Conservation (phyloP, 2,113 vertebrate genomes). For the Mesembrinibis cayennensis region DNA sequence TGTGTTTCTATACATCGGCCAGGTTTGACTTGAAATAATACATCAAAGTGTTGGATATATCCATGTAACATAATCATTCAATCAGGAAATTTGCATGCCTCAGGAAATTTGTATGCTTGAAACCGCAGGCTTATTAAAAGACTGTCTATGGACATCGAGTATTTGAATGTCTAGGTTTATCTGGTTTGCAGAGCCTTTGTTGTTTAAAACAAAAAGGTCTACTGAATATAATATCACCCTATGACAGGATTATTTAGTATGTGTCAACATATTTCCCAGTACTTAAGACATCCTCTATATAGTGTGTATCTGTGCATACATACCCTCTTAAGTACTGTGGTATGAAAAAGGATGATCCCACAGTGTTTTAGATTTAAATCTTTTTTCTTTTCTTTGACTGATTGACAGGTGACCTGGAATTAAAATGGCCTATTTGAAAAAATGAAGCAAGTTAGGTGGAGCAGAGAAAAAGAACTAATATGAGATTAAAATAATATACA, state of each 20-base stretch:
- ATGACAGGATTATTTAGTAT: not conserved
- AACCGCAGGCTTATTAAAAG: not conserved
- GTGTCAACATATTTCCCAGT: not conserved
- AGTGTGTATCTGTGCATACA: not conserved
- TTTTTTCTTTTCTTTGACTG: not conserved
- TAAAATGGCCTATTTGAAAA: not conserved
- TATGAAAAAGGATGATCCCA: not conserved
- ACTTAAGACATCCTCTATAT: not conserved
- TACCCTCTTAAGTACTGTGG: not conserved
- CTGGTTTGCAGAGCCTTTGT: not conserved
- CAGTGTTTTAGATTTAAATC: not conserved
- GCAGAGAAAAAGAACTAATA: not conserved
- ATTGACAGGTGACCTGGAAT: not conserved
- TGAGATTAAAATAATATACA: not conserved
- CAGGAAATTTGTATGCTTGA: not conserved
- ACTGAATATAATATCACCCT: not conserved
- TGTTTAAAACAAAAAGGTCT: not conserved
- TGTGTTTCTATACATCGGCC: not conserved
- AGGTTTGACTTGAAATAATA: not conserved
- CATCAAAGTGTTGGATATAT: not conserved
- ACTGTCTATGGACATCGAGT: too few species aligned
- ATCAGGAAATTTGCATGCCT: not conserved
- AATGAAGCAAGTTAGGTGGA: not conserved
- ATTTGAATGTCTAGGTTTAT: not conserved
- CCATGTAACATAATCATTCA: not conserved